Base-by-base conservation (phyloP, 2,888 invertebrate genomes). In the Teleiodes luculella region DNA sequence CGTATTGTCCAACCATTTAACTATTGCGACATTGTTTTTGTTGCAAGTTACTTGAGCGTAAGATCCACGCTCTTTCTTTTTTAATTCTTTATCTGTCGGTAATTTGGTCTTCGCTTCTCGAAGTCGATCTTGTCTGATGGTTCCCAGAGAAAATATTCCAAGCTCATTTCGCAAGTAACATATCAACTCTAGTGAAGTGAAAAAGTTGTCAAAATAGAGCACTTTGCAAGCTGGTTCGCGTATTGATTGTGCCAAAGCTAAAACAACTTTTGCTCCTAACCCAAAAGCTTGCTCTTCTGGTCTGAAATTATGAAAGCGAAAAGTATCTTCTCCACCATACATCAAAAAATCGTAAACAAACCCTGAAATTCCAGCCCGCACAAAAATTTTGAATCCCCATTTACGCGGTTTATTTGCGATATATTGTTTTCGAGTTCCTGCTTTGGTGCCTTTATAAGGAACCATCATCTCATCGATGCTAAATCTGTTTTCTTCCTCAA, bases 401-500 rank as follows among this genome's bases (percentile, higher is more conserved):
- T 76, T 74, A 8, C 58, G 64, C 0, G 75, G 75, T 52, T 76
- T 79, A 3, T 70, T 66, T 48, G 67, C 67, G 41, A 72, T 70
- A 45, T 76, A 80, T 39, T 79, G 76, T 1, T 60, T 52, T 13
- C 72, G 52, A 6, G 56, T 67, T 8, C 33, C 33, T 10, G 33
- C 33, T 33, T 8, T 33, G 2, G 33, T 33, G 0, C 72, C 74
- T 63, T 78, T 76, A 37, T 76, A 77, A 0, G 70, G 59, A 4
- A 77, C 63, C 66, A 75, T 75, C 70, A 72, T 72, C 54, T 79
- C 74, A 37, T 76, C 72, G 1, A 78, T 65, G 28, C 66, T 63
- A 52, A 57, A 72, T 24, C 41, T 55, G 0, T n/a, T 61, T 55
- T 71, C 73, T 5, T 58, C 50, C 47, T 64, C 60, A 48, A 58